These are phyloP conservation scores for Cryptocephalus primarius DNA, from an alignment of 2,888 invertebrate genomes.

Conservation along the genomic window DNA sequence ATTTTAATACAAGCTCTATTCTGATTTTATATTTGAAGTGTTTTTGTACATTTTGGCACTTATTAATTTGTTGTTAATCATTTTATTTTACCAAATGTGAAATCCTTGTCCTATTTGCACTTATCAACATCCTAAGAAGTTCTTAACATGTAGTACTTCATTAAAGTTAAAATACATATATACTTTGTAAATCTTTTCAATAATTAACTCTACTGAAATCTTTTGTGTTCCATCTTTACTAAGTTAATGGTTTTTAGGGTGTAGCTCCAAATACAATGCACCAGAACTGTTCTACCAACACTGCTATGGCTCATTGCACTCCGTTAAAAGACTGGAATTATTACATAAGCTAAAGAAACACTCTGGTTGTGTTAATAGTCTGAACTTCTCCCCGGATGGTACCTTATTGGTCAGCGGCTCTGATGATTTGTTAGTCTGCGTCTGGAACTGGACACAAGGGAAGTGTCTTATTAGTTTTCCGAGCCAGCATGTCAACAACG, in stretches of 20 bases:
- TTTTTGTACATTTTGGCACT: conserved; percentile 15
- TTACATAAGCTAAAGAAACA: conserved; percentile 69
- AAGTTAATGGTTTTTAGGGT: no score
- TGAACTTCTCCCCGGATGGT: conserved; percentile 77
- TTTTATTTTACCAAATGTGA: no score
- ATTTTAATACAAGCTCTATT: no score
- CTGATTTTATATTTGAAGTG: no score
- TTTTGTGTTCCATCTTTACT: no score
- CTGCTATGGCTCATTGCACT: conserved; percentile 72
- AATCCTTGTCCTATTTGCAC: conserved; percentile 19
- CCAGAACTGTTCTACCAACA: conserved; percentile 34
- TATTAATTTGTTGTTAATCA: no score
- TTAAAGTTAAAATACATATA: no score
- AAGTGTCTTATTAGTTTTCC: conserved; percentile 54
- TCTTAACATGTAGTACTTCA: no score
- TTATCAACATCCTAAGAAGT: conserved; percentile 8
- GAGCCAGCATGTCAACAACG: conserved; percentile 78
- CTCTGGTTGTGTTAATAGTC: conserved; percentile 82
- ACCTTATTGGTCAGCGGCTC: conserved; percentile 78
- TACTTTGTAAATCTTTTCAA: no score
- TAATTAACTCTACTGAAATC: no score
- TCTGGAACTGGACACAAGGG: conserved; percentile 86
- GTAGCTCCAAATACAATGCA: no score
- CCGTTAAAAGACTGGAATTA: conserved; percentile 66
- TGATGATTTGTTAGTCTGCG: conserved; percentile 73